Evolutionary conservation across 2,888 invertebrate genomes (phyloP).

Genomic region (Oconnorella tubifera): DNA sequence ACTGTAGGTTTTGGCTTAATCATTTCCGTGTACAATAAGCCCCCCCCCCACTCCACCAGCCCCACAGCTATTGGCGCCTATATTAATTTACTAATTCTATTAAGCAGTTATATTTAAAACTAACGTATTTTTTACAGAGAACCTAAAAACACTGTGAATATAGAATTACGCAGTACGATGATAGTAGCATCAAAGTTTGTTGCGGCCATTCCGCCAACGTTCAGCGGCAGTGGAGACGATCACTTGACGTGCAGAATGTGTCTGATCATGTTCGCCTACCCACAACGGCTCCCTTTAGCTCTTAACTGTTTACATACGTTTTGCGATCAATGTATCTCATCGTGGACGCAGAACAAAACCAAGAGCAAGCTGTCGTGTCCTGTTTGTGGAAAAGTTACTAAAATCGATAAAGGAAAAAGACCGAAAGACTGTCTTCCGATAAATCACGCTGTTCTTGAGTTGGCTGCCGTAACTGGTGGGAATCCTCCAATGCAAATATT

Average conservation of each 20-base stretch:
- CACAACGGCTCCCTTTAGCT: slow-evolving; percentile 4
- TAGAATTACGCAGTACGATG: too few relatives aligned
- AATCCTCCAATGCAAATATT: background rate
- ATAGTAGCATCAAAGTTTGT: background rate
- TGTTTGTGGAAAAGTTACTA: slow-evolving; percentile 2
- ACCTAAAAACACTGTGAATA: too few relatives aligned
- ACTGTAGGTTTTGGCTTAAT: too few relatives aligned
- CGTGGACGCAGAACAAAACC: background rate
- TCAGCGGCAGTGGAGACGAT: background rate
- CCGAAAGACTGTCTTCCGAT: slow-evolving; percentile 8
- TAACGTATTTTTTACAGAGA: too few relatives aligned
- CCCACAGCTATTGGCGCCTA: too few relatives aligned
- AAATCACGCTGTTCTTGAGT: slow-evolving; percentile 11
- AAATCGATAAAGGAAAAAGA: background rate
- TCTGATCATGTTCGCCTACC: slow-evolving; percentile 3
- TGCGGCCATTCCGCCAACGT: background rate
- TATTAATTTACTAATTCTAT: too few relatives aligned
- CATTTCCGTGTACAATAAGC: too few relatives aligned
- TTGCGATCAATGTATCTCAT: slow-evolving; percentile 6
- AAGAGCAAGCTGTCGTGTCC: slow-evolving; percentile 8
- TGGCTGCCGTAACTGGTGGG: background rate
- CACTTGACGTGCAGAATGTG: slow-evolving; percentile 5
- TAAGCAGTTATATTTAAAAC: too few relatives aligned
- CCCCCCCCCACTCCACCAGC: too few relatives aligned
- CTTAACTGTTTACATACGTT: slow-evolving; percentile 11